These are phyloP conservation scores for Rhadinocentrus ornatus DNA, from an alignment of 2,797 vertebrate genomes.

Conservation along the genomic window DNA sequence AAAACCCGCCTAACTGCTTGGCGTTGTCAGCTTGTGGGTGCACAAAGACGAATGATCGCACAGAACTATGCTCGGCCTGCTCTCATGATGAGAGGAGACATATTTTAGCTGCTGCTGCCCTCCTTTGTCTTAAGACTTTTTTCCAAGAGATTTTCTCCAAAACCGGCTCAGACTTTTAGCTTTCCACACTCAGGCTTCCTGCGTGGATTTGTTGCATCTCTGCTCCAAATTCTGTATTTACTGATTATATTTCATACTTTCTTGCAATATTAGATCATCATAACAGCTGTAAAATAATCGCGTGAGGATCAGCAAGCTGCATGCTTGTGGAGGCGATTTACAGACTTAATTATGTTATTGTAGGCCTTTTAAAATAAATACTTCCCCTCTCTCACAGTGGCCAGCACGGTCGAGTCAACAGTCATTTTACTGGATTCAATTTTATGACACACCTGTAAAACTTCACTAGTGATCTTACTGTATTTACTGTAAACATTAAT, in stretches of 20 bases:
- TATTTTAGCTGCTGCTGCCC: conserved; percentile 52
- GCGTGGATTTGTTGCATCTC: not conserved
- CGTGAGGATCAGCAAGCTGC: not conserved
- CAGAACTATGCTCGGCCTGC: conserved; percentile 58
- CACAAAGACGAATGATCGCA: conserved; percentile 54
- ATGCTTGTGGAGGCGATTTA: not conserved
- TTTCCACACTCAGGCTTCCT: not conserved
- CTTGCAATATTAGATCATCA: not conserved
- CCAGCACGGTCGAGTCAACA: not conserved
- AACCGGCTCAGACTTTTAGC: too few relatives aligned
- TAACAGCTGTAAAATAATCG: not conserved
- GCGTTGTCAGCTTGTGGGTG: conserved; percentile 59
- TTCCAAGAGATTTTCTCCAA: too few relatives aligned
- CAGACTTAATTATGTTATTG: not conserved
- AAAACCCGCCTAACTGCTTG: conserved; percentile 23
- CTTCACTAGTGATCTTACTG: not conserved
- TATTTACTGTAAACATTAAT: conserved; percentile 11
- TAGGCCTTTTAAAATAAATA: not conserved
- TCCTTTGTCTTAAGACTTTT: conserved; percentile 49
- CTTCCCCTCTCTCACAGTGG: not conserved
- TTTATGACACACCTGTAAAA: not conserved
- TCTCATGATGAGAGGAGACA: conserved; percentile 51
- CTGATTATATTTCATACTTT: not conserved
- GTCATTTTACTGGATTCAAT: not conserved
- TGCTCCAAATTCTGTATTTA: not conserved